Base-by-base conservation (phyloP, 2,113 vertebrate genomes). In the Stercorarius parasiticus region DNA sequence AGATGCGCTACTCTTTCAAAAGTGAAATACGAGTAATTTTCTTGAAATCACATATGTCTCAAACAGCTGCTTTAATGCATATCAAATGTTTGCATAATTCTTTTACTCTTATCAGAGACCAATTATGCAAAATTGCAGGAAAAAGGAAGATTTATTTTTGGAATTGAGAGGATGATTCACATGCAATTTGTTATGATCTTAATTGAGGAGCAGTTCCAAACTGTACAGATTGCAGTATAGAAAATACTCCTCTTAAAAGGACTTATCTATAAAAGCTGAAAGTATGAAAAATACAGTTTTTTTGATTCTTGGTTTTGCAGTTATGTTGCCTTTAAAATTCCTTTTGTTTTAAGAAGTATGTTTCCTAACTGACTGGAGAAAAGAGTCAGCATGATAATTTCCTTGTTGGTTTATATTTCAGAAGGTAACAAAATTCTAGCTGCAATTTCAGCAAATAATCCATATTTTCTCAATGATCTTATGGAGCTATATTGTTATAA, bases 91-190 rank as follows among this genome's bases (percentile, higher is more conserved):
- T 93, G 53, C 69, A n/a, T 95, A 91, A 67, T 93, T 94, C 56
- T 86, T 87, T 55, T 69, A 40, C 56, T 90, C 72, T 69, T 95
- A 91, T 89, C 49, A 76, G 78, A 91, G 86, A 84, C 61, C 40
- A 96, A 95, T 96, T 97, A 91, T 22, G 36, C 22, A 91, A 95
- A 95, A 96, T 91, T 95, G 70, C 83, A 93, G 89, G 77, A 86
- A 95, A 93, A 94, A 87, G 32, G 61, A 95, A 90, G 78, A 85
- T 38, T 40, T 92, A 97, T 96, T 97, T 97, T 87, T 76, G 70
- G 73, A 93, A 77, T 61, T 91, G 72, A 91, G 77, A 82, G 32
- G 73, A 95, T 95, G 95, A 93, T 81, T 97, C 95, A 95, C 67
- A 90, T 67, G 55, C 29, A 95, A 65, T 84, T 93, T 90, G 40